Evolutionary conservation across 2,113 vertebrate genomes (phyloP).

Genomic region (Salvator merianae): DNA sequence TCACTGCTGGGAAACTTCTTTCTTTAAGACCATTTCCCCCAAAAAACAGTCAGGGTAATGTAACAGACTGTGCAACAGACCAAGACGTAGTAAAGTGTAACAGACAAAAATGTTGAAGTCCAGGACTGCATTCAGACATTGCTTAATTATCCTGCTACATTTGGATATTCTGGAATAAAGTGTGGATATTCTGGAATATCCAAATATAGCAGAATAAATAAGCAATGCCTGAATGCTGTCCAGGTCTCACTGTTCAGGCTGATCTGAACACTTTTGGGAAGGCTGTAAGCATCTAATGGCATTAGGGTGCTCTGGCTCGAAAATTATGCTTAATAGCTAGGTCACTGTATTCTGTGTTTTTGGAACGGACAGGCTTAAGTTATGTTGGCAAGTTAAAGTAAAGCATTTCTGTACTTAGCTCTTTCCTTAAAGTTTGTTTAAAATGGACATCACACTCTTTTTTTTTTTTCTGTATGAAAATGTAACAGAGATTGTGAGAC

Average conservation of each 20-base stretch:
- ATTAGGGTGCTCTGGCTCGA: neutral
- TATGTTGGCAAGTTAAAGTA: neutral
- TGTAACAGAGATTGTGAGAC: neutral
- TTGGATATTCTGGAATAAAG: too few relatives aligned
- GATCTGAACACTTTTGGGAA: neutral
- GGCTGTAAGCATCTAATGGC: neutral
- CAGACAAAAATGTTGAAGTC: too few relatives aligned
- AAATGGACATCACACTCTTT: neutral
- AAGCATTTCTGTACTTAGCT: too few relatives aligned
- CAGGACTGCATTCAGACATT: neutral
- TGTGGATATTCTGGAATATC: too few relatives aligned
- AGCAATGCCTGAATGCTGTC: conserved; percentile 12
- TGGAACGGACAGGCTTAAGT: neutral
- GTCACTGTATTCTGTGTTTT: neutral
- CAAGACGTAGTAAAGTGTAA: too few relatives aligned
- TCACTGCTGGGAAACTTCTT: too few relatives aligned
- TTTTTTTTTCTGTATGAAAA: neutral
- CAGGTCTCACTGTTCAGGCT: conserved; percentile 13
- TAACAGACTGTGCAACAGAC: too few relatives aligned
- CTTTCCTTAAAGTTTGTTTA: neutral
- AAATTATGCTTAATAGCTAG: conserved; percentile 13
- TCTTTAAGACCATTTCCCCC: too few relatives aligned
- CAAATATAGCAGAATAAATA: too few relatives aligned
- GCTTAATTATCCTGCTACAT: too few relatives aligned
- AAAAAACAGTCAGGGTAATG: too few relatives aligned